Base-by-base conservation (phyloP, 2,113 vertebrate species). In the Chionomys nivalis region DNA sequence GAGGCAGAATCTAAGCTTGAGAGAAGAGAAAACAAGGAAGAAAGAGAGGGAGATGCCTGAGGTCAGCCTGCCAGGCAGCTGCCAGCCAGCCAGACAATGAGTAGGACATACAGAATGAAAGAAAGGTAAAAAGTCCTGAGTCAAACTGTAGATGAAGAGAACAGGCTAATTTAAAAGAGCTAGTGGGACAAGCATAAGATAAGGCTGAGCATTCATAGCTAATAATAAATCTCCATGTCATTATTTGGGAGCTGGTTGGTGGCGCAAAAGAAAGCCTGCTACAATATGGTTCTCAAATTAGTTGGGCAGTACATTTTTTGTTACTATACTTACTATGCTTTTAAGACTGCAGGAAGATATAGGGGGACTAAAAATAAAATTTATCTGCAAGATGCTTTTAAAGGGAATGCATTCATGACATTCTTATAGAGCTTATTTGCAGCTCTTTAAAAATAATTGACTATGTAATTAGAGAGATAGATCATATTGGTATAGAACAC, bases 361-460 rank as follows among this genome's bases (percentile, higher is more conserved):
- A 90, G 4, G 49, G 87, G 97, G 87, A 96, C 95, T 97, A 97
- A 97, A 97, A 97, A 95, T 95, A 89, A 97, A 97, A 96, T 96
- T 89, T 97, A 97, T 94, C n/a, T 95, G 88, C 49, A 96, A 96
- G 86, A 96, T 96, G 90, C 95, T 94, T 94, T 89, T 92, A 97
- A 97, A 95, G 92, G 90, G 81, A 92, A 97, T 75, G 44, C 92
- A 96, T 94, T 96, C 95, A 97, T 97, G 94, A 96, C 81, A 97
- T 96, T 96, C 92, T 97, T 97, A 97, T 82, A 94, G 92, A 44
- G 92, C 94, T 97, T 97, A 97, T 97, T 97, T 97, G 93, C 85
- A 96, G 92, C 85, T 96, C 96, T 97, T 98, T 97, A 98, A 98
- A 98, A 98, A 96, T 98, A 97, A 97, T 95, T 97, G 97, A 97